phyloP scores from a whole-genome alignment of 2,113 vertebrate genomes.

The Peucedramus taeniatus region DNA sequence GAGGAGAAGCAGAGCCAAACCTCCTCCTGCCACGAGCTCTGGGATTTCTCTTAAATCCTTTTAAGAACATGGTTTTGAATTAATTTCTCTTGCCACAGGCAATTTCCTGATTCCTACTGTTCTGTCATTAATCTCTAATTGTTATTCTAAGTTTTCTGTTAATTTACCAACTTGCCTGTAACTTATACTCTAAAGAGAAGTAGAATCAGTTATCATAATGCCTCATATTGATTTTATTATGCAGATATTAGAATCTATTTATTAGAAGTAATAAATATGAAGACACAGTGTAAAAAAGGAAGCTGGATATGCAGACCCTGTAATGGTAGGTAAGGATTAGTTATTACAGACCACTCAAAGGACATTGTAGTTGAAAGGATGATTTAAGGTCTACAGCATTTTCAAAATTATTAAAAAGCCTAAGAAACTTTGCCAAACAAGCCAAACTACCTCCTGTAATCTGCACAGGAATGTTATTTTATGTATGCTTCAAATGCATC shows the following conservation, averaged over 20 bases:
- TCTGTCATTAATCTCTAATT: background rate
- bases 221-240: background rate
- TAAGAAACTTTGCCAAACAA: background rate
- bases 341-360: background rate
- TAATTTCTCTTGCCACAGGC: background rate
- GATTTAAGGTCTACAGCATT: background rate
- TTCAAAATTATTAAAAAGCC: background rate
- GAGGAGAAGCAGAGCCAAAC: background rate
- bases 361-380: background rate
- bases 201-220: background rate
- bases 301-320: background rate
- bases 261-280: background rate
- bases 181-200: background rate
- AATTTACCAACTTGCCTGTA: background rate
- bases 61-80: background rate
- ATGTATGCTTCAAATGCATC: background rate
- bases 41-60: background rate
- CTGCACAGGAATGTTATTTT: slow-evolving; percentile 24
- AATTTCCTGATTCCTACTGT: background rate
- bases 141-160: background rate
- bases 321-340: background rate
- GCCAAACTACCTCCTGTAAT: background rate
- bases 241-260: background rate
- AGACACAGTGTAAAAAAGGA: background rate
- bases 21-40: background rate